phyloP scores from a whole-genome alignment of 2,888 invertebrate species.

The Odiellus spinosus region DNA sequence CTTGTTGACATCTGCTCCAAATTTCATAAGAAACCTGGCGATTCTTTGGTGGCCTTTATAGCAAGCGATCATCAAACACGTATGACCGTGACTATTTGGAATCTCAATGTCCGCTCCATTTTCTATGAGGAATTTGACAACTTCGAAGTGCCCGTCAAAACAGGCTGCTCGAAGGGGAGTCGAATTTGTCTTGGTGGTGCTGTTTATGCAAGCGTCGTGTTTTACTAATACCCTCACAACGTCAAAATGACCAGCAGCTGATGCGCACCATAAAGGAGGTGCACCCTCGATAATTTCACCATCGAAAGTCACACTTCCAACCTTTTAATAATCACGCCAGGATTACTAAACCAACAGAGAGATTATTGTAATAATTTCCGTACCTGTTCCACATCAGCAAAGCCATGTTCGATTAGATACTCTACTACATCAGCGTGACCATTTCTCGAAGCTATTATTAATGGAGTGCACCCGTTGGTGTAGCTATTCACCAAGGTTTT shows the following conservation, averaged over 20 bases:
- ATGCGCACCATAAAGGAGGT: conserved; percentile 93
- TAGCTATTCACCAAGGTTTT: background rate
- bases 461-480: background rate
- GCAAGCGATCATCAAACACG: conserved; percentile 95
- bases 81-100: conserved; percentile 88
- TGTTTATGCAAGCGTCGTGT: conserved; percentile 79
- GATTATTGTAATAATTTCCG: too few species aligned
- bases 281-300: conserved; percentile 94
- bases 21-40: conserved; percentile 66
- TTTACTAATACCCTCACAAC: conserved; percentile 69
- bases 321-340: conserved; percentile 17
- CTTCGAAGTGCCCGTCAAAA: conserved; percentile 89
- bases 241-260: conserved; percentile 81
- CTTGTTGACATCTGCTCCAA: conserved; percentile 80
- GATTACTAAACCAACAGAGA: too few species aligned
- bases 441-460: background rate
- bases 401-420: background rate
- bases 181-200: conserved; percentile 83
- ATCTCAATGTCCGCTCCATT: conserved; percentile 91
- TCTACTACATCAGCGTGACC: background rate
- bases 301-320: conserved; percentile 67
- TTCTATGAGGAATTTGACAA: conserved; percentile 79
- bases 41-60: conserved; percentile 86
- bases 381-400: conserved; percentile 1
- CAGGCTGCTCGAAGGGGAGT: conserved; percentile 89